Conservation (phyloP, 2,888 invertebrate genomes). For the Scelioninae gen. 1 region DNA sequence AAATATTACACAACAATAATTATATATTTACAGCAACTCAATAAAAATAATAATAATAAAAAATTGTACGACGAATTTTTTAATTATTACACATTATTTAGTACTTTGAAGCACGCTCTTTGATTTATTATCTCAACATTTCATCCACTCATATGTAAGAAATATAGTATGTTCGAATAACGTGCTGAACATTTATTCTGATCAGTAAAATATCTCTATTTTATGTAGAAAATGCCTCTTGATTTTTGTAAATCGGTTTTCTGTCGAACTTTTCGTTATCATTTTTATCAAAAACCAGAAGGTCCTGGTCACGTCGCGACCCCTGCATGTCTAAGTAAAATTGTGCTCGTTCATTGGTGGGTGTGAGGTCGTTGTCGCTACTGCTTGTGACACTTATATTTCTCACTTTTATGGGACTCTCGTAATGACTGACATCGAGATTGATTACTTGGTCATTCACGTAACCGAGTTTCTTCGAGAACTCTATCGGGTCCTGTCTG, state of each 20-base stretch:
- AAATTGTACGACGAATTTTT: no score
- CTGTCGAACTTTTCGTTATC: constrained; percentile 52
- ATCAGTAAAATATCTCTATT: not conserved
- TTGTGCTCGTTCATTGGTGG: constrained; percentile 77
- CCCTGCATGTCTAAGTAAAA: constrained; percentile 83
- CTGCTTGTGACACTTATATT: constrained; percentile 78
- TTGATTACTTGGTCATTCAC: constrained; percentile 77
- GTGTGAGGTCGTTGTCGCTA: constrained; percentile 79
- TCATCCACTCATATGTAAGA: no score
- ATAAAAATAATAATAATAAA: no score
- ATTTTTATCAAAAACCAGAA: constrained; percentile 74
- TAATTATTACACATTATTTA: no score
- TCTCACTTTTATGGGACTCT: constrained; percentile 80
- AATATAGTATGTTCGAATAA: no score
- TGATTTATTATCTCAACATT: no score
- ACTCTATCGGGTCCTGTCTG: constrained; percentile 78
- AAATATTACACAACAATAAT: no score
- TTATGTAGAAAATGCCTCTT: constrained; percentile 33
- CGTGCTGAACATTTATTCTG: no score
- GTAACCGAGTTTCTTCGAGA: constrained; percentile 75
- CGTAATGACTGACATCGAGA: constrained; percentile 77
- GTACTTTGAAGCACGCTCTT: no score
- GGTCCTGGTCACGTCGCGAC: constrained; percentile 76
- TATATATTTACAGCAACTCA: no score
- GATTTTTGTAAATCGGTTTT: constrained; percentile 39